Evolutionary conservation across 2,797 vertebrate genomes (phyloP).

Genomic region (Hydrolagus colliei): DNA sequence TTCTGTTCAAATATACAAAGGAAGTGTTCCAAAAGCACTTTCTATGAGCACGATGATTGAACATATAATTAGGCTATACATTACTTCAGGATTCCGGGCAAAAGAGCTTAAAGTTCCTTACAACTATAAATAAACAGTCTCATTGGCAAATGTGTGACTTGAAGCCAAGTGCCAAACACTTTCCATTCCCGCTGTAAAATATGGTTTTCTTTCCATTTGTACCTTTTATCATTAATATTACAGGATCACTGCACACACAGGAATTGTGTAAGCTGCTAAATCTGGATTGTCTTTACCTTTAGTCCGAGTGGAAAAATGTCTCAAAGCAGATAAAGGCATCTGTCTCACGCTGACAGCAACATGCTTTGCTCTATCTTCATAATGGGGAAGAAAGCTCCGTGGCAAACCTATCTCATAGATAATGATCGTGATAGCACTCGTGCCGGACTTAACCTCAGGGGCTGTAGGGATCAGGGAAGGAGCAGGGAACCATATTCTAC

Average conservation of each 20-base stretch:
- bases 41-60: neutral
- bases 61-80: conserved; percentile 12
- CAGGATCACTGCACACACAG: neutral
- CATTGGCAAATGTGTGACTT: neutral
- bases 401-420: no score
- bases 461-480: no score
- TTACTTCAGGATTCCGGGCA: conserved; percentile 8
- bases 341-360: no score
- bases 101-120: conserved; percentile 10
- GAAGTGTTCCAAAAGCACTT: conserved; percentile 13
- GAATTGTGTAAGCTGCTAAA: no score
- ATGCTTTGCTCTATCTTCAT: no score
- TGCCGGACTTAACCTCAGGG: no score
- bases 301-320: no score
- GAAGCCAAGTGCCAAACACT: neutral
- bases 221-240: neutral
- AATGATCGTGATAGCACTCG: no score
- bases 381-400: no score
- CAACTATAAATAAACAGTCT: neutral
- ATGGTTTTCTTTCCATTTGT: neutral
- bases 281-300: no score
- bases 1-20: conserved; percentile 29
- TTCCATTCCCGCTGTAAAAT: conserved; percentile 8
- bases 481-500: no score
- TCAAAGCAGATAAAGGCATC: no score